These are phyloP conservation scores for Eulemur coronatus DNA, from an alignment of 2,797 vertebrate genomes.

Conservation along the genomic window DNA sequence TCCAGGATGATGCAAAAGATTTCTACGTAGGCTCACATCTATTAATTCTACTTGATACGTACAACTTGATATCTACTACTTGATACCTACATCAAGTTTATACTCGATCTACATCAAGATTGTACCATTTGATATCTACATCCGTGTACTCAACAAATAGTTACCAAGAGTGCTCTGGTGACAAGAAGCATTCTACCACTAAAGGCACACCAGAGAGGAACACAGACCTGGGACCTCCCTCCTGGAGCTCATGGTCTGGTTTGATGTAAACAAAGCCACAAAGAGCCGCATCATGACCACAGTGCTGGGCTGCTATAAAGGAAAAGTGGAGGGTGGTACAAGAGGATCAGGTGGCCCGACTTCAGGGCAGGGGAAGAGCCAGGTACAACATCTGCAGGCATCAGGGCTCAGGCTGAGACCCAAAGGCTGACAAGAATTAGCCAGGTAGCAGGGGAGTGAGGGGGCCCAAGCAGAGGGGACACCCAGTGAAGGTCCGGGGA, in stretches of 20 bases:
- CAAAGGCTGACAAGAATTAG: neutral
- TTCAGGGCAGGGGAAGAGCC: too few relatives aligned
- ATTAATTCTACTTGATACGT: neutral
- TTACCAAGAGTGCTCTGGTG: neutral
- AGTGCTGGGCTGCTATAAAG: neutral
- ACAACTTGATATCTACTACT: neutral
- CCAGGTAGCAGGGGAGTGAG: neutral
- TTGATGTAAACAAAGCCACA: neutral
- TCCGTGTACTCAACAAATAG: neutral
- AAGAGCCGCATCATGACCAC: neutral
- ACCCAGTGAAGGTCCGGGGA: neutral
- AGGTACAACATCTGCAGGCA: neutral
- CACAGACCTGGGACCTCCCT: too few relatives aligned
- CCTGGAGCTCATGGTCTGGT: too few relatives aligned
- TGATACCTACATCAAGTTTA: neutral
- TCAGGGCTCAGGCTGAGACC: neutral
- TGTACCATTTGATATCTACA: neutral
- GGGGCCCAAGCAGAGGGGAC: neutral
- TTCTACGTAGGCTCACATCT: neutral
- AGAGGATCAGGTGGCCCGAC: too few relatives aligned
- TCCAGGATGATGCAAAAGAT: neutral
- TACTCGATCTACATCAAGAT: neutral
- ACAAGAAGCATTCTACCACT: neutral
- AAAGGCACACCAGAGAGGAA: neutral
- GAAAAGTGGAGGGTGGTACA: neutral